These are phyloP conservation scores for Achroia grisella DNA, from an alignment of 1,140 invertebrate species.

Conservation along the genomic window DNA sequence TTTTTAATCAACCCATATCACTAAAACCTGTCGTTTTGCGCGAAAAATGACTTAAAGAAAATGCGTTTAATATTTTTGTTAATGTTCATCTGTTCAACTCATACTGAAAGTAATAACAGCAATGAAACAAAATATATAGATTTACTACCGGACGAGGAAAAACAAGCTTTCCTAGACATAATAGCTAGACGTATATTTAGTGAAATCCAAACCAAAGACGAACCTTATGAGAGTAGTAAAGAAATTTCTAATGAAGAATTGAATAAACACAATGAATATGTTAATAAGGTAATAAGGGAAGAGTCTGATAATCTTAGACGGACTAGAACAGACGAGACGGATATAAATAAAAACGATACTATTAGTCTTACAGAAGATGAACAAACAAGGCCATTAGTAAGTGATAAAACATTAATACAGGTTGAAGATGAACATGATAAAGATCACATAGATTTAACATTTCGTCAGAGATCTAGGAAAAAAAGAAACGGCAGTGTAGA, in stretches of 20 bases:
- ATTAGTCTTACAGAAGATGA: too few species aligned
- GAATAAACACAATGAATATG: constrained; percentile 33
- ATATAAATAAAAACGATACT: too few species aligned
- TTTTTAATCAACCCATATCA: too few species aligned
- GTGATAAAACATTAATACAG: constrained; percentile 6
- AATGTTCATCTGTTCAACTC: constrained; percentile 10
- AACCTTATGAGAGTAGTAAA: constrained; percentile 14
- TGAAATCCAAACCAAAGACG: constrained; percentile 28
- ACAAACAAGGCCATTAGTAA: too few species aligned
- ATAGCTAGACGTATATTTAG: constrained; percentile 44
- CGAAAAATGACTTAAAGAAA: not conserved
- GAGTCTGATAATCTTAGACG: constrained; percentile 29
- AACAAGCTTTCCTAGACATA: constrained; percentile 41
- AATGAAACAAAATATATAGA: constrained; percentile 39
- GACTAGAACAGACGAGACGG: not conserved
- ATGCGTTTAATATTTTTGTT: constrained; percentile 27
- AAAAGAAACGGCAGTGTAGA: constrained; percentile 12
- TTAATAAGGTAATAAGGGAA: constrained; percentile 39
- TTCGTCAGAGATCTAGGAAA: constrained; percentile 12
- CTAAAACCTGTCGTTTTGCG: too few species aligned
- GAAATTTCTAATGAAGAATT: constrained; percentile 38
- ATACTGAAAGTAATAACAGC: too few species aligned
- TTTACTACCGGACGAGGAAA: constrained; percentile 42
- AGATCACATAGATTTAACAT: constrained; percentile 28
- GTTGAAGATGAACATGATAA: constrained; percentile 8